phyloP scores from a whole-genome alignment of 1,140 invertebrate species.

The Philopotamus ludificatus region DNA sequence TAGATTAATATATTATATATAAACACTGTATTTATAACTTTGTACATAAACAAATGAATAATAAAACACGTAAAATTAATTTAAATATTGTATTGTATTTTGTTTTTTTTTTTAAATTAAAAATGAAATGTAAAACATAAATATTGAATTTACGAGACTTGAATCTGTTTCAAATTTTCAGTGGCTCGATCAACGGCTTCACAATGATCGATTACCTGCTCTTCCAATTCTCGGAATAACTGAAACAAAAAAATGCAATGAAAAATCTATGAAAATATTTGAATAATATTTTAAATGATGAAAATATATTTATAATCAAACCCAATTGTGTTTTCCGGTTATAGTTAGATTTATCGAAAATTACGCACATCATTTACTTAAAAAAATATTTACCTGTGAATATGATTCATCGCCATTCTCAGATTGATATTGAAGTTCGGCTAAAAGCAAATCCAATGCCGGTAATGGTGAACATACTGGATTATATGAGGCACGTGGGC shows the following conservation, averaged over 20 bases:
- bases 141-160: conserved; percentile 2
- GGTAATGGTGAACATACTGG: conserved; percentile 45
- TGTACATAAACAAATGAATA: not conserved
- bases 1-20: not conserved
- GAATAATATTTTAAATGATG: too few species aligned
- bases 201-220: conserved; percentile 48
- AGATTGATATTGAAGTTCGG: conserved; percentile 44
- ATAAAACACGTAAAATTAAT: not conserved
- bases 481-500: conserved; percentile 36
- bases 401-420: conserved; percentile 37
- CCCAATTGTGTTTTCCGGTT: too few species aligned
- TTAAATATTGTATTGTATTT: not conserved
- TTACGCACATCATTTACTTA: not conserved
- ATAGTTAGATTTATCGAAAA: too few species aligned
- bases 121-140: conserved; percentile 3
- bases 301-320: too few species aligned
- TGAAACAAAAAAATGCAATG: conserved; percentile 48
- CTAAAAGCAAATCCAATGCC: conserved; percentile 47
- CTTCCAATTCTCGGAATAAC: conserved; percentile 51
- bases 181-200: conserved; percentile 49
- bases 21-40: not conserved
- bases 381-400: conserved; percentile 25
- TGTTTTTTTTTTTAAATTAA: not conserved
- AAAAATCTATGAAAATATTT: too few species aligned
- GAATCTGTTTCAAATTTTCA: conserved; percentile 32